These are phyloP conservation scores for Mustelus asterias DNA, from an alignment of 2,113 vertebrate species.

Conservation along the genomic window DNA sequence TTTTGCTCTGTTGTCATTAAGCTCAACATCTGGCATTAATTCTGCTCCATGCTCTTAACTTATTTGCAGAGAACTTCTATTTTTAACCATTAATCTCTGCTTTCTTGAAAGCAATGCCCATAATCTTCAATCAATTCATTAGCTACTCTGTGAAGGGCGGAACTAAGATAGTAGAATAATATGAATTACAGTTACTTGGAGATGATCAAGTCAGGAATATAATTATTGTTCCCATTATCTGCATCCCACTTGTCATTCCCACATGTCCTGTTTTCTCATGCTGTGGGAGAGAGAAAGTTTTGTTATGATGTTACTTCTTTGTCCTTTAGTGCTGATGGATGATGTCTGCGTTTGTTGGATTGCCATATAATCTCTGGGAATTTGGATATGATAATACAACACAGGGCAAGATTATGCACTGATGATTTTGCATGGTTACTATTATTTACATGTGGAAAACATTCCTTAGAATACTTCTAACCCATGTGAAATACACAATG, in stretches of 20 bases:
- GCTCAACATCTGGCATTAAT: conserved; percentile 18
- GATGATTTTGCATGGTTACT: neutral
- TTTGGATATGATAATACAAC: neutral
- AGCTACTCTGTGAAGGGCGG: neutral
- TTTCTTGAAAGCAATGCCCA: neutral
- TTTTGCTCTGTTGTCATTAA: neutral
- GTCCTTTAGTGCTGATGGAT: neutral
- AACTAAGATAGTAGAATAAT: neutral
- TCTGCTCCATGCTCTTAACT: neutral
- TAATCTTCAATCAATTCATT: neutral
- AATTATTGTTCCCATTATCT: neutral
- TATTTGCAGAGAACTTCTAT: neutral
- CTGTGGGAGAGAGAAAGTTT: neutral
- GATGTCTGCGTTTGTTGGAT: no score
- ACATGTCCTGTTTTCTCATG: neutral
- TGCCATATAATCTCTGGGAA: neutral
- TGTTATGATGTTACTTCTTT: neutral
- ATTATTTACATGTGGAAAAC: neutral
- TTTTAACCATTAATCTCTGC: neutral
- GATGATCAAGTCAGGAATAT: neutral
- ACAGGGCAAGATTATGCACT: neutral
- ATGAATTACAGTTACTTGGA: neutral
- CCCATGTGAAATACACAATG: neutral
- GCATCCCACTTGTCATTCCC: neutral
- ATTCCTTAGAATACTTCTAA: neutral